Conservation (phyloP, 2,113 vertebrate species). For the Verasper variegatus region DNA sequence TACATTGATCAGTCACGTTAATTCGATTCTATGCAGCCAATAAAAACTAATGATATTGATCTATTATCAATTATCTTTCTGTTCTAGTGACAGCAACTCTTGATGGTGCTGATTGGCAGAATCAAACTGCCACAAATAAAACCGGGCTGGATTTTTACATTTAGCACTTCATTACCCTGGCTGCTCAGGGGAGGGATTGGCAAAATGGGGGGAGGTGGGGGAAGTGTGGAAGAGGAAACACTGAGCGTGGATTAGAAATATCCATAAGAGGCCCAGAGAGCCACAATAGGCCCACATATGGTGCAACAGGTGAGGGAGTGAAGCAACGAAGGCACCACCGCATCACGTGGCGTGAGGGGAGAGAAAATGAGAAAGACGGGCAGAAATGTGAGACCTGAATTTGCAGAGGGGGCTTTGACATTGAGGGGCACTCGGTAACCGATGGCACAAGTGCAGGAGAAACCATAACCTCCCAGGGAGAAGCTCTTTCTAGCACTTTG, state of each 20-base stretch:
- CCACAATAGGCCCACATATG: not conserved
- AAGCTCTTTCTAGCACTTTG: not conserved
- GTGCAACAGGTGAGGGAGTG: not conserved
- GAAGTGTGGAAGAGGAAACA: too few species aligned
- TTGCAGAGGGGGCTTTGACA: slow-evolving; percentile 27
- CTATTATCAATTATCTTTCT: slow-evolving; percentile 10
- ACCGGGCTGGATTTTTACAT: slow-evolving; percentile 14
- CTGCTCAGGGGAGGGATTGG: not conserved
- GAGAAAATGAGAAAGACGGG: slow-evolving; percentile 2
- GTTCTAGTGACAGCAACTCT: slow-evolving; percentile 10
- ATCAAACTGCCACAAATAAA: slow-evolving; percentile 51
- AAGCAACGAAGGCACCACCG: not conserved
- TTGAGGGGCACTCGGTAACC: not conserved
- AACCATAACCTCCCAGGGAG: not conserved
- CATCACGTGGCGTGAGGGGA: too few species aligned
- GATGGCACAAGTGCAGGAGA: slow-evolving; percentile 1
- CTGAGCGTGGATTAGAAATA: too few species aligned
- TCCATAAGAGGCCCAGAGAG: not conserved
- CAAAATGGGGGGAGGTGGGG: not conserved
- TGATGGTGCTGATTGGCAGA: not conserved
- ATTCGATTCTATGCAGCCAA: not conserved
- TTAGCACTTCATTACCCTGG: slow-evolving; percentile 51
- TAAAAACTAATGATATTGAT: slow-evolving; percentile 7
- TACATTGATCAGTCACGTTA: too few species aligned
- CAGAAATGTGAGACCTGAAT: slow-evolving; percentile 33